A percentile compares a stretch with the other conserved stretches of the same genome.
phyloP scores from a whole-genome alignment of 2,888 invertebrate genomes.

The Idaea biselata region DNA sequence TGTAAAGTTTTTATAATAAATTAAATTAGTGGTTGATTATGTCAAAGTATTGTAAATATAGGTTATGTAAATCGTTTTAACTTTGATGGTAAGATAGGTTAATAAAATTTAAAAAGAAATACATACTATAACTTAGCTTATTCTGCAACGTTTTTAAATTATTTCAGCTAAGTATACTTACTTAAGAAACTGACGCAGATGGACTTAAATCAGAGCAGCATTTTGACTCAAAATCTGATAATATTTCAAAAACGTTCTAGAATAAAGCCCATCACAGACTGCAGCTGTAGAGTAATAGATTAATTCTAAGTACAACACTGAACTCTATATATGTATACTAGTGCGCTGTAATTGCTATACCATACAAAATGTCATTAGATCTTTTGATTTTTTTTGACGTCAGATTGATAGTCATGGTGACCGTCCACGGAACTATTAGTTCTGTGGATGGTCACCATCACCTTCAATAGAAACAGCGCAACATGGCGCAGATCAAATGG shows the following conservation, averaged over 20 bases:
- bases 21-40: neutral
- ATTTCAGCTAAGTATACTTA: neutral
- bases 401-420: no score
- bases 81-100: neutral
- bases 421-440: no score
- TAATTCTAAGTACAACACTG: no score
- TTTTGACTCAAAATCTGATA: neutral
- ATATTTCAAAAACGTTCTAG: neutral
- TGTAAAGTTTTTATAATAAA: neutral
- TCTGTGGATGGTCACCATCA: no score
- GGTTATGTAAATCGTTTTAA: slow-evolving; percentile 22
- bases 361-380: no score
- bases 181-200: neutral
- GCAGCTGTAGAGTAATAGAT: no score
- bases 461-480: no score
- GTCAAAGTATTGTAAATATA: slow-evolving; percentile 33
- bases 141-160: neutral
- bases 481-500: no score
- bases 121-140: neutral
- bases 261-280: neutral
- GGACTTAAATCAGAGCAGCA: neutral
- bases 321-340: no score
- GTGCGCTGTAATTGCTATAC: no score
- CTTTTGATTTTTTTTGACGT: no score
- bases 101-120: neutral